Percentiles rank a stretch among this genome's conserved stretches.
phyloP scores from a whole-genome alignment of 2,888 invertebrate genomes.

The Coenonympha arcania region DNA sequence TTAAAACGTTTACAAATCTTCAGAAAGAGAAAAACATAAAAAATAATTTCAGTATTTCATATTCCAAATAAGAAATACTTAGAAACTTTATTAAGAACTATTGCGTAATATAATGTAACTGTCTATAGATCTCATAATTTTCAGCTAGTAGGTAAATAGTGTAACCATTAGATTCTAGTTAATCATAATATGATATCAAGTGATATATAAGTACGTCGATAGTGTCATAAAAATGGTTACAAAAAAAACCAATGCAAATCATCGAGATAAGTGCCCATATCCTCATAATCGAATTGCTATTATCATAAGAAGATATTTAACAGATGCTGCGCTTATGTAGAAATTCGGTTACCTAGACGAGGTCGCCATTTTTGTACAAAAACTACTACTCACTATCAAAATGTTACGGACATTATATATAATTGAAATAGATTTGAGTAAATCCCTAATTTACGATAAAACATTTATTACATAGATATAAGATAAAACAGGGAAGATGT shows the following conservation, averaged over 20 bases:
- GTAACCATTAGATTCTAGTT: slow-evolving; percentile 1
- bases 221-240: not conserved
- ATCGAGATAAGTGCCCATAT: slow-evolving; percentile 18
- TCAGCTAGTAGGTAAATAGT: not conserved
- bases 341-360: slow-evolving; percentile 74
- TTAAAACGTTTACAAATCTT: too few species aligned
- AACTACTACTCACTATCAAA: slow-evolving; percentile 62
- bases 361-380: slow-evolving; percentile 68
- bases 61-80: too few species aligned
- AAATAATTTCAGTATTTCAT: too few species aligned
- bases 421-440: slow-evolving; percentile 63
- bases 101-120: not conserved
- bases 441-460: slow-evolving; percentile 68
- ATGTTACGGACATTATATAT: slow-evolving; percentile 53
- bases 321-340: slow-evolving; percentile 51
- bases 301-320: slow-evolving; percentile 16
- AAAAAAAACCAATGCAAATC: not conserved
- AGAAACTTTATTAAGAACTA: too few species aligned
- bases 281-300: slow-evolving; percentile 13
- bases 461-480: slow-evolving; percentile 69
- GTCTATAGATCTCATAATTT: not conserved
- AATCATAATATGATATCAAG: slow-evolving; percentile 6
- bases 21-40: too few species aligned
- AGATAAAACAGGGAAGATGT: slow-evolving; percentile 56
- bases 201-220: slow-evolving; percentile 1